A percentile compares a stretch with the other conserved stretches of the same genome.
Evolutionary conservation across 2,797 vertebrate genomes (phyloP).

Genomic region (Eidolon dupreanum): DNA sequence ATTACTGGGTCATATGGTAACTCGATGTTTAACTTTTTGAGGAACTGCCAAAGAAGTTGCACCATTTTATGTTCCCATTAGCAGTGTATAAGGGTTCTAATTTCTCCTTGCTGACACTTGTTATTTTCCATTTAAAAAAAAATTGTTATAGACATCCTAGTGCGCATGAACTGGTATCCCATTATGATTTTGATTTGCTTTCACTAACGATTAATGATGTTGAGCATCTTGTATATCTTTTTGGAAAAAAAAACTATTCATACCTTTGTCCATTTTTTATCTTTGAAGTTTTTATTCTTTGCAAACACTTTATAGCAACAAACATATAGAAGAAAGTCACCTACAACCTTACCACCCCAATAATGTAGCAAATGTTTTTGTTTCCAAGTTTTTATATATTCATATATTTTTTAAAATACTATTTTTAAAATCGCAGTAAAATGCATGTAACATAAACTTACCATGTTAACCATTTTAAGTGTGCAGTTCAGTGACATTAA

Average conservation of each 20-base stretch:
- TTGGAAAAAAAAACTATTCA: background rate
- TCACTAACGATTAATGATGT: background rate
- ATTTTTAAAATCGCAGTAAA: background rate
- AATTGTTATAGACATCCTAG: background rate
- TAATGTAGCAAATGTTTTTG: background rate
- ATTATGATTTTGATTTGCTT: background rate
- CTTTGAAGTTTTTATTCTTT: slow-evolving; percentile 16
- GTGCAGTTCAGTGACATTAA: background rate
- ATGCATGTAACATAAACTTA: background rate
- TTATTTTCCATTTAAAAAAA: background rate
- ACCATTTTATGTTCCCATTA: background rate
- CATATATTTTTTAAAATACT: background rate
- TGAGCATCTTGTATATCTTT: background rate
- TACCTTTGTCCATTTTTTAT: background rate
- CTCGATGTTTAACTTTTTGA: background rate
- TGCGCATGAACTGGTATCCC: background rate
- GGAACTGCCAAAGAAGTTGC: background rate
- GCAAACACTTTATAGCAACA: background rate
- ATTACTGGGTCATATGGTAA: background rate
- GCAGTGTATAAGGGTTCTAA: background rate
- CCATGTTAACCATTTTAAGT: background rate
- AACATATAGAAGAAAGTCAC: background rate
- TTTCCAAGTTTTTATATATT: background rate
- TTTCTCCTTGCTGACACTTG: background rate
- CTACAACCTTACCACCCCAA: background rate